Evolutionary conservation across 2,888 invertebrate species (phyloP), one percentile per base, ranked within the genome.

Genomic region (Augiades crinisus): DNA sequence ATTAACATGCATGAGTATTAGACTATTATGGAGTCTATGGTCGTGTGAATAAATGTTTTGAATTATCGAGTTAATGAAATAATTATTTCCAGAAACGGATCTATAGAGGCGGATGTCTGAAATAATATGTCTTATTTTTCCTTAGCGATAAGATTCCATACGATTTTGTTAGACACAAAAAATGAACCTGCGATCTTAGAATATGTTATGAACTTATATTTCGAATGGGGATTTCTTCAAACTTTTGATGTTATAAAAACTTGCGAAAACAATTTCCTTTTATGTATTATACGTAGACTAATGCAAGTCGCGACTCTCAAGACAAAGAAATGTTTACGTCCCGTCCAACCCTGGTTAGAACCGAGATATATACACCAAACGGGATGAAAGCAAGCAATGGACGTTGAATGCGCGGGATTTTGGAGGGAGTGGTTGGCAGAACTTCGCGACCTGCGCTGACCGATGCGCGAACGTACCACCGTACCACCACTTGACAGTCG

Each of bases 381-480:
- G 0, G 7, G 37, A 30, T 22, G 12, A 16, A 44, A 44, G 3
- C 3, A 5, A n/a, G 51, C 37, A 51, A 51, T 51, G 51, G 19
- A 51, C 17, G 31, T 31, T 30, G 31, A 44, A 51, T 44, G 0
- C 37, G 21, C n/a, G 27, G 44, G 37, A 51, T 37, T 44, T 51
- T 51, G 51, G 51, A 37, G 51, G 51, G 51, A 51, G 51, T 50
- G 44, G 19, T 47, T 14, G 30, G 44, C 44, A 51, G 44, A 51
- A 44, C 27, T 7, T 41, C n/a, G 36, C 43, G 37, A 44, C 50
- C 43, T 37, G 37, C 27, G 50, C 36, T 43, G 50, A 50, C 50
- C 50, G 43, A 33, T 64, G 70, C 68, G 76, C 74, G 81, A 81
- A 78, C 72, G 78, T 70, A 75, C 79, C 56, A 45, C 52, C 59